These are phyloP conservation scores for Apomyelois bistriatella DNA, from an alignment of 2,888 invertebrate species.

Conservation along the genomic window DNA sequence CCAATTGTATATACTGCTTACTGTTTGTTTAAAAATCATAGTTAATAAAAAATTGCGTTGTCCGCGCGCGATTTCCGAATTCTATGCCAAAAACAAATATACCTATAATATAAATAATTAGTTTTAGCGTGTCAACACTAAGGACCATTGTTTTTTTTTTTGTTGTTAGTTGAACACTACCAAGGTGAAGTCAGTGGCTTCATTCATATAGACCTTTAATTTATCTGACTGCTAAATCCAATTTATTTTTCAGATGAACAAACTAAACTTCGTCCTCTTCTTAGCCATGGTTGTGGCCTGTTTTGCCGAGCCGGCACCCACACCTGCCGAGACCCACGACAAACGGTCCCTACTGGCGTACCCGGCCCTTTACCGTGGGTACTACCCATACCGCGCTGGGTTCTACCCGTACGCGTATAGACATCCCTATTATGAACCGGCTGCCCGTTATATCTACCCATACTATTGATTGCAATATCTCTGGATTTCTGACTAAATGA, in stretches of 20 bases:
- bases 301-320: not conserved
- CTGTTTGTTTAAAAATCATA: too few species aligned
- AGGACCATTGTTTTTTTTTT: too few species aligned
- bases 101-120: too few species aligned
- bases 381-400: not conserved
- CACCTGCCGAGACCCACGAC: not conserved
- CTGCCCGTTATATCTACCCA: not conserved
- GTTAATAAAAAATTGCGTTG: too few species aligned
- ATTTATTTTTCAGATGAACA: conserved; percentile 4
- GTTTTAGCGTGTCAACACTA: too few species aligned
- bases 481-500: not conserved
- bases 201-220: not conserved
- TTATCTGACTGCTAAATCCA: not conserved
- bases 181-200: too few species aligned
- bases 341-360: not conserved
- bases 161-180: too few species aligned
- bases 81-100: too few species aligned
- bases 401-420: conserved; percentile 1
- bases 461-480: not conserved
- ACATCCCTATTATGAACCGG: not conserved
- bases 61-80: too few species aligned
- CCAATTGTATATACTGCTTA: too few species aligned
- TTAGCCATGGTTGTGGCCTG: not conserved
- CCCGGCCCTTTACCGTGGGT: not conserved
- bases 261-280: not conserved